Evolutionary conservation across 2,888 invertebrate species (phyloP).

Genomic region (Lasioglossum pauxillum): DNA sequence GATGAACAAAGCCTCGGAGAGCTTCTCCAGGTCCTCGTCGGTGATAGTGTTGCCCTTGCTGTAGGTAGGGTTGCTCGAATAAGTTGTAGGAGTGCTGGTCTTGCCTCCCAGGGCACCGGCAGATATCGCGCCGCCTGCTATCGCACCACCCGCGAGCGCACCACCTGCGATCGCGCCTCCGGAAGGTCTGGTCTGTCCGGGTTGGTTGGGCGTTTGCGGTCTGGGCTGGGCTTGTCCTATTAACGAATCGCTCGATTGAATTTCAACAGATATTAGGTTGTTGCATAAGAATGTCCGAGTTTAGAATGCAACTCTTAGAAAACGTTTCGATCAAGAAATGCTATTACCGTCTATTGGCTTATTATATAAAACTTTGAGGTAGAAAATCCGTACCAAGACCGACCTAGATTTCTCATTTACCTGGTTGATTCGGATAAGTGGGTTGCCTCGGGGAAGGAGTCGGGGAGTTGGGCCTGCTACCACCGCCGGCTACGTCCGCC

Average conservation of each 20-base stretch:
- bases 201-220: conserved; percentile 43
- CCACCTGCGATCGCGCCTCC: conserved; percentile 50
- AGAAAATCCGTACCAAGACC: no score
- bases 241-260: neutral
- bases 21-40: conserved; percentile 88
- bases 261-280: neutral
- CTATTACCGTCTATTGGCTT: no score
- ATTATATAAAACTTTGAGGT: no score
- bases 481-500: conserved; percentile 76
- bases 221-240: conserved; percentile 44
- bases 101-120: conserved; percentile 60
- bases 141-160: conserved; percentile 57
- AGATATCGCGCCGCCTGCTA: conserved; percentile 61
- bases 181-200: conserved; percentile 41
- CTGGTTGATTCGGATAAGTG: conserved; percentile 49
- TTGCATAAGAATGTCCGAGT: no score
- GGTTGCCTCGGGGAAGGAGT: conserved; percentile 62
- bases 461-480: conserved; percentile 70
- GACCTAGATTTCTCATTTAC: neutral
- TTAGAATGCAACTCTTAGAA: no score
- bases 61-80: conserved; percentile 79
- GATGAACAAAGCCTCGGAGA: conserved; percentile 90
- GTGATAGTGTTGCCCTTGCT: conserved; percentile 85
- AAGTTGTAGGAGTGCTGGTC: conserved; percentile 49
- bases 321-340: no score